Evolutionary conservation across 2,888 invertebrate species (phyloP).

Genomic region (Lutraria lutraria): DNA sequence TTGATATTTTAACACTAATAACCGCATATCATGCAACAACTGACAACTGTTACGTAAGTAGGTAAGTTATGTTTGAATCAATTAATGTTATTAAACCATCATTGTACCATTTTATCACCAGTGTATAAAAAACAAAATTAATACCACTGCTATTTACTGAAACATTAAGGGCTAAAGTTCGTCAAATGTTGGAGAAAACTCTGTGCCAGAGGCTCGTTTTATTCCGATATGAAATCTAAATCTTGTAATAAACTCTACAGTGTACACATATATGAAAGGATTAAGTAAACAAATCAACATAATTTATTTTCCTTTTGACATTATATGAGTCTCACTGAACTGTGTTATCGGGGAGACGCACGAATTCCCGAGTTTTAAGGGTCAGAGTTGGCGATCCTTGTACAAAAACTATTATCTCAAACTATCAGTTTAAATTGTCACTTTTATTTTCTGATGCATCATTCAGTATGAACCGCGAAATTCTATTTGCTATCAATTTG

Average conservation of each 20-base stretch:
- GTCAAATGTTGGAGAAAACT: not conserved
- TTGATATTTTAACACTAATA: too few relatives aligned
- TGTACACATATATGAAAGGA: not conserved
- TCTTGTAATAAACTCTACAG: not conserved
- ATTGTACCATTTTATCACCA: not conserved
- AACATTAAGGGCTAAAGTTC: not conserved
- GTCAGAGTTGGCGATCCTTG: not conserved
- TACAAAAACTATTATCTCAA: not conserved
- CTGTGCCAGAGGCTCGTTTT: not conserved
- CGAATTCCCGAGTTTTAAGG: not conserved
- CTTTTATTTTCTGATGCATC: not conserved
- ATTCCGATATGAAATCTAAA: slow-evolving; percentile 19
- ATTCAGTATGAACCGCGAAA: not conserved
- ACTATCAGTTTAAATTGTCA: not conserved
- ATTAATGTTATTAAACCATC: not conserved
- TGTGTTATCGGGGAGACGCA: not conserved
- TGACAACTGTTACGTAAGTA: not conserved
- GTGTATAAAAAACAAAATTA: not conserved
- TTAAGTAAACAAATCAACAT: not conserved
- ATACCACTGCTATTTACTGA: not conserved
- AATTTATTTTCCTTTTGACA: slow-evolving; percentile 16
- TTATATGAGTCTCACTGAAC: not conserved
- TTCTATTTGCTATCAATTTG: not conserved
- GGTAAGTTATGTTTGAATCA: not conserved
- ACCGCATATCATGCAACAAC: too few relatives aligned